These are phyloP conservation scores for Eueides isabella DNA, from an alignment of 1,140 invertebrate genomes.

Conservation along the genomic window DNA sequence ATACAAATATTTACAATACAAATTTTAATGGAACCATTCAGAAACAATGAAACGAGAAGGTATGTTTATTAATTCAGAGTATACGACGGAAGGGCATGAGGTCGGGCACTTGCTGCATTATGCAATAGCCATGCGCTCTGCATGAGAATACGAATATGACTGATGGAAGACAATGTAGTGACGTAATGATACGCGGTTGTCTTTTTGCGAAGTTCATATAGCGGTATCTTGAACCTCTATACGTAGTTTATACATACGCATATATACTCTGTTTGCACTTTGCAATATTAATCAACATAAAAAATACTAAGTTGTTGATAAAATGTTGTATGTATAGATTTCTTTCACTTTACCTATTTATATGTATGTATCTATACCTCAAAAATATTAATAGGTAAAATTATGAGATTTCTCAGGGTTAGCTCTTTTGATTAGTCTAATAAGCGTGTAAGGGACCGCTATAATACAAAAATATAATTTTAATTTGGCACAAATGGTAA, in stretches of 20 bases:
- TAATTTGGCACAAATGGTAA: neutral
- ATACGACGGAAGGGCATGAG: constrained; percentile 74
- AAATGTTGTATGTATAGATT: too few species aligned
- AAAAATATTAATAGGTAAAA: too few species aligned
- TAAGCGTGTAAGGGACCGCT: too few species aligned
- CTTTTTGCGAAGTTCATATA: constrained; percentile 11
- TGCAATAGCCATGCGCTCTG: constrained; percentile 60
- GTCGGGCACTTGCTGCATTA: constrained; percentile 70
- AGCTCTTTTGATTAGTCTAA: too few species aligned
- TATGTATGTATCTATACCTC: too few species aligned
- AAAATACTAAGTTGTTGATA: neutral
- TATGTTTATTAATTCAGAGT: constrained; percentile 64
- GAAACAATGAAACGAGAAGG: constrained; percentile 20
- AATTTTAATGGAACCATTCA: neutral
- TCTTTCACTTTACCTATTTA: too few species aligned
- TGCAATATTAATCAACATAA: too few species aligned
- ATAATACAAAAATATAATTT: neutral
- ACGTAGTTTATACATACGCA: neutral
- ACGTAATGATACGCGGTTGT: constrained; percentile 20
- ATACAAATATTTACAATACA: neutral
- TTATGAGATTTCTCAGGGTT: too few species aligned
- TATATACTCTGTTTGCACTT: too few species aligned
- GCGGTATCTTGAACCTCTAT: neutral
- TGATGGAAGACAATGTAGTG: constrained; percentile 43
- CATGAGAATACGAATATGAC: constrained; percentile 46